Conservation (phyloP, 2,888 invertebrate genomes). For the Phlogophora meticulosa region DNA sequence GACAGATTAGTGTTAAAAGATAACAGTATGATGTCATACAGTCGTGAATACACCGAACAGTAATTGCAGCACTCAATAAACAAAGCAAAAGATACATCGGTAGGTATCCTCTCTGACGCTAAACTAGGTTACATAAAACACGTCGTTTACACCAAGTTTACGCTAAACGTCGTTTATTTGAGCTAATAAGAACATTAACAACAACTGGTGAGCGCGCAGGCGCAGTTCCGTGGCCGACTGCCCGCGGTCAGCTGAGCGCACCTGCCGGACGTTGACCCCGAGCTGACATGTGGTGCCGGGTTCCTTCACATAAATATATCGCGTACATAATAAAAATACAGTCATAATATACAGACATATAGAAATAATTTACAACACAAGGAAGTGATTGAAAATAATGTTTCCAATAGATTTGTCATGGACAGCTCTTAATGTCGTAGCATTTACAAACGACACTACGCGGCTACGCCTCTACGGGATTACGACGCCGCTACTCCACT, state of each 20-base stretch:
- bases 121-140: slow-evolving; percentile 1
- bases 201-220: slow-evolving; percentile 57
- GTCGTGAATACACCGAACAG: not conserved
- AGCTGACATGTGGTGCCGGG: slow-evolving; percentile 12
- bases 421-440: not conserved
- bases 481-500: not conserved
- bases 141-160: not conserved
- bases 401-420: not conserved
- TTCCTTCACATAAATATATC: not conserved
- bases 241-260: slow-evolving; percentile 65
- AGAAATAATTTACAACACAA: not conserved
- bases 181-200: not conserved
- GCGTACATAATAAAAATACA: not conserved
- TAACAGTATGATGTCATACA: slow-evolving; percentile 13
- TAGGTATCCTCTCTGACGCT: no score
- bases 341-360: no score
- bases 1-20: slow-evolving; percentile 16
- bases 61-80: not conserved
- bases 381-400: not conserved
- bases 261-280: slow-evolving; percentile 64
- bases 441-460: not conserved
- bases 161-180: slow-evolving; percentile 19
- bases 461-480: not conserved
- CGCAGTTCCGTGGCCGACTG: slow-evolving; percentile 64
- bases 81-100: not conserved